Evolutionary conservation across 1,140 invertebrate genomes (phyloP).

Genomic region (Papilio aristodemus): DNA sequence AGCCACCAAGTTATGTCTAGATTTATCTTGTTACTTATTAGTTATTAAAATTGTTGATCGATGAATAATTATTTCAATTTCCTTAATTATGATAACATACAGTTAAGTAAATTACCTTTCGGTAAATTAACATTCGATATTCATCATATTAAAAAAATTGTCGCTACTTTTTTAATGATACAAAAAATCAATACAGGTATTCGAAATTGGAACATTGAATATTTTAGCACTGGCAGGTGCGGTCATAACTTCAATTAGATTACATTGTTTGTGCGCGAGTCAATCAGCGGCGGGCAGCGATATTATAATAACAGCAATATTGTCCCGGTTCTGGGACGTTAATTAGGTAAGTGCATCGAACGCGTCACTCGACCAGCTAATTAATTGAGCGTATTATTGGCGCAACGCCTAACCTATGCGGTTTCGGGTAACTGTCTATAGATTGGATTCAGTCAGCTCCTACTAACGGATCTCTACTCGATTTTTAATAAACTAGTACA

Average conservation of each 20-base stretch:
- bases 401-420: slow-evolving; percentile 57
- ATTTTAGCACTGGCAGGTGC: slow-evolving; percentile 21
- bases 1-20: neutral
- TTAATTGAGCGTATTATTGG: slow-evolving; percentile 73
- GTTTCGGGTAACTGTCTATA: slow-evolving; percentile 40
- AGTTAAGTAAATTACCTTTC: too few species aligned
- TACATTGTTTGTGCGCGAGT: slow-evolving; percentile 52
- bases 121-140: too few species aligned
- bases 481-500: too few species aligned
- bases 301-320: slow-evolving; percentile 64
- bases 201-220: slow-evolving; percentile 11
- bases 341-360: slow-evolving; percentile 71
- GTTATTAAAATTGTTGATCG: too few species aligned
- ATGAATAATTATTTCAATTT: too few species aligned
- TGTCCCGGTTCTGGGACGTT: slow-evolving; percentile 64
- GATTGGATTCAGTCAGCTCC: neutral
- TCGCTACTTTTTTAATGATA: neutral
- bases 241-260: slow-evolving; percentile 42
- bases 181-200: slow-evolving; percentile 7
- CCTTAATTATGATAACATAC: too few species aligned
- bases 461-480: neutral
- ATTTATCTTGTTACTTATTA: neutral
- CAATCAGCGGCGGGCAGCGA: slow-evolving; percentile 58
- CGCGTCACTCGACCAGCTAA: slow-evolving; percentile 63
- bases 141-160: too few species aligned